phyloP scores from a whole-genome alignment of 2,888 invertebrate species.

The Cenopis cana region DNA sequence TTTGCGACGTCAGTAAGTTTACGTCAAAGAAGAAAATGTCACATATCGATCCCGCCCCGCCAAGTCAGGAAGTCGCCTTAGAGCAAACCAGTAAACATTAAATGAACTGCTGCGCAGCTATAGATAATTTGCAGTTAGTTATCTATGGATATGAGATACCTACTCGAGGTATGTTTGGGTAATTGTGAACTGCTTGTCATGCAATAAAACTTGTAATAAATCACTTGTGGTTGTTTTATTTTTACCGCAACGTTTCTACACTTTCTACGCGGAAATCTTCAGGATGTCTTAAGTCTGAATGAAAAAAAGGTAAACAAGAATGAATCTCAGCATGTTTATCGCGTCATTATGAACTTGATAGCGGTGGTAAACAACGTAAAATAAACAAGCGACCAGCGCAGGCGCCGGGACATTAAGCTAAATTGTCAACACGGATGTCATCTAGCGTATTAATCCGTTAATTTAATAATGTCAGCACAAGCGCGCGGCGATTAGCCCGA shows the following conservation, averaged over 20 bases:
- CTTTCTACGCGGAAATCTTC: neutral
- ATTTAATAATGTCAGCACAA: slow-evolving; percentile 54
- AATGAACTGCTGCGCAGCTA: neutral
- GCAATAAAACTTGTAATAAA: neutral
- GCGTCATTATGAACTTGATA: slow-evolving; percentile 17
- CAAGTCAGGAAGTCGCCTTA: too few relatives aligned
- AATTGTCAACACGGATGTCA: slow-evolving; percentile 66
- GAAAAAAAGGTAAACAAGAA: neutral
- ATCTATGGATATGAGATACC: neutral
- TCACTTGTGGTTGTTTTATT: neutral
- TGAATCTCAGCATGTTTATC: slow-evolving; percentile 13
- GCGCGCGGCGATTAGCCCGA: slow-evolving; percentile 42
- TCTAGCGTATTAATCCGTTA: slow-evolving; percentile 61
- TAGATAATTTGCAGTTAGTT: neutral
- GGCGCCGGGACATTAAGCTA: slow-evolving; percentile 57
- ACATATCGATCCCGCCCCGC: too few relatives aligned
- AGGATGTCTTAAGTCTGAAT: neutral
- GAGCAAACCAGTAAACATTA: neutral
- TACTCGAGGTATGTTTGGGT: neutral
- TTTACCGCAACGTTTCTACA: neutral
- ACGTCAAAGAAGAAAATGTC: too few relatives aligned
- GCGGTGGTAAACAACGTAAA: slow-evolving; percentile 33
- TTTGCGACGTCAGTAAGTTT: too few relatives aligned
- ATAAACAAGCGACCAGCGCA: slow-evolving; percentile 47
- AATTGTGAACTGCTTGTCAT: neutral